Evolutionary conservation across 2,888 invertebrate species (phyloP), one percentile per base, ranked within the genome.

Genomic region (Gortyna flavago): DNA sequence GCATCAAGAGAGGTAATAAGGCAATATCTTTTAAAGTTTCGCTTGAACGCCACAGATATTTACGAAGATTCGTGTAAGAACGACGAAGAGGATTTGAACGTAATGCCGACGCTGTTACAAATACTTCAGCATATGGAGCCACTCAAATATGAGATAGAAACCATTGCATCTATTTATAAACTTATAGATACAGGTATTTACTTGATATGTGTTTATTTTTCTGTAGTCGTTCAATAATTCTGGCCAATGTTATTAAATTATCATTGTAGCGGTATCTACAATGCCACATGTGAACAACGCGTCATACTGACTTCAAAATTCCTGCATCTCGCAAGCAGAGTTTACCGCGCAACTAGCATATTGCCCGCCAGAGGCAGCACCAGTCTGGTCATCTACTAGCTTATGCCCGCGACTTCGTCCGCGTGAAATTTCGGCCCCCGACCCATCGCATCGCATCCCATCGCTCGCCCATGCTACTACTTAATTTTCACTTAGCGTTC

Each of bases 1-100:
- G 97, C 97, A 9, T 95, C 97, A 66, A 97, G 97, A 85, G 97
- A 97, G 85, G 97, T 97, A 32, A 94, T 98, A 35, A 95, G 97
- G 75, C 95, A 96, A 29, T 98, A 97, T 87, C 92, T 98, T 35
- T 91, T 97, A 38, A 97, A 97, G 59, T 97, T 97, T 90, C 97
- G 97, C 6, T 92, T 97, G 29, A 93, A 88, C n/a, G 95, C 96
- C 0, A 96, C 96, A 1, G 91, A 92, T 32, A 93, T 97, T 81
- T 97, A 92, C 76, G 95, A 95, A 18, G 93, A 94, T 29, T 93
- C 90, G 62, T 91, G 85, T 75, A 93, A 88, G 57, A 88, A 79
- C 9, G 84, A 83, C 0, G 73, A 87, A 0, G 92, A 94, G 0
- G 91, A 91, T 21, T 51, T 90, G 8, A 94, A 94, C 78, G 92